phyloP scores from a whole-genome alignment of 2,113 vertebrate genomes.

The Tenrec ecaudatus region DNA sequence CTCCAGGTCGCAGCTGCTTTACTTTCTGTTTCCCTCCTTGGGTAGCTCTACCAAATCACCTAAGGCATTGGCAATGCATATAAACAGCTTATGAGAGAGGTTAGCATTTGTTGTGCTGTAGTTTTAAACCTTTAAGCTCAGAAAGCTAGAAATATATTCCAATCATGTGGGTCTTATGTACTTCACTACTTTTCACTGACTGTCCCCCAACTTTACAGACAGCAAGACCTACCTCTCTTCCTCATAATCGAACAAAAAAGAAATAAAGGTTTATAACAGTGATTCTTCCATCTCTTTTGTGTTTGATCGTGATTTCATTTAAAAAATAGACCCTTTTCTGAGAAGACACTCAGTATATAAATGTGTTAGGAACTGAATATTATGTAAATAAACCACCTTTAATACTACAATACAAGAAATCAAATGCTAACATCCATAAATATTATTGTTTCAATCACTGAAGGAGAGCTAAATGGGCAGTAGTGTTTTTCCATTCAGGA shows the following conservation, averaged over 20 bases:
- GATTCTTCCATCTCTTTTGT: conserved; percentile 53
- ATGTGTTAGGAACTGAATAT: not conserved
- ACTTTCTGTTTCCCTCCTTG: conserved; percentile 49
- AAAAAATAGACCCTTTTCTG: conserved; percentile 7
- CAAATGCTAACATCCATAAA: not conserved
- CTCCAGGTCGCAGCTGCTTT: conserved; percentile 38
- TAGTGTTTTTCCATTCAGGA: conserved; percentile 4
- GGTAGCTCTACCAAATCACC: not conserved
- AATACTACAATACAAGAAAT: conserved; percentile 46
- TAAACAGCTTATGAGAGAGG: not conserved
- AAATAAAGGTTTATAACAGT: conserved; percentile 15
- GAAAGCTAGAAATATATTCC: conserved; percentile 26
- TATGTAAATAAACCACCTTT: conserved; percentile 34
- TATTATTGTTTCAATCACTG: not conserved
- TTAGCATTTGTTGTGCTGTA: conserved; percentile 21
- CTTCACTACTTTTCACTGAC: conserved; percentile 13
- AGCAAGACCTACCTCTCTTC: conserved; percentile 27
- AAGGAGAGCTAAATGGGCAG: not conserved
- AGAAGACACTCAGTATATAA: conserved; percentile 16
- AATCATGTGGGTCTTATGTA: not conserved
- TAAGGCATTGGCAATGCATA: not conserved
- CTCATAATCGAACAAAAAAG: not conserved
- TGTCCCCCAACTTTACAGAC: not conserved
- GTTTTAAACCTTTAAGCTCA: conserved; percentile 62
- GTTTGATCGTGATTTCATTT: conserved; percentile 45